Evolutionary conservation across 2,888 invertebrate species (phyloP).

Genomic region (Chironomus tentans): DNA sequence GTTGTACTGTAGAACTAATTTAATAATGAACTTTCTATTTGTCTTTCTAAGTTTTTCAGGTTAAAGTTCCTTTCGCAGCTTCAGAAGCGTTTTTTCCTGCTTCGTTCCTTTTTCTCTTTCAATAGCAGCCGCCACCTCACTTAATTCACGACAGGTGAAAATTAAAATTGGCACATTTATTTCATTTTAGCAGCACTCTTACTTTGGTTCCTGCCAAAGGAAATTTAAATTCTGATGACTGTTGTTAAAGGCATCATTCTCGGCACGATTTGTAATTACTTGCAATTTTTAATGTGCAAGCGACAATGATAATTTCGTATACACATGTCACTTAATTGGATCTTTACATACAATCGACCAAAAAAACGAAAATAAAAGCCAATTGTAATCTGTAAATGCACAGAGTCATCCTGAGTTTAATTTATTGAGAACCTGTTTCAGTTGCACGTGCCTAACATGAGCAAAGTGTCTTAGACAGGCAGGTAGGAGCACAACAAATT

Average conservation of each 20-base stretch:
- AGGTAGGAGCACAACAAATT: slow-evolving; percentile 21
- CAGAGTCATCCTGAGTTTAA: neutral
- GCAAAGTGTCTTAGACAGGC: neutral
- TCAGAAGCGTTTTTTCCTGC: no score
- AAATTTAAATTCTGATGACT: neutral
- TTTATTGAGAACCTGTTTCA: slow-evolving; percentile 1
- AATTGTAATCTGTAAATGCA: neutral
- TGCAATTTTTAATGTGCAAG: neutral
- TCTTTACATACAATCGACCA: neutral
- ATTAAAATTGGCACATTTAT: neutral
- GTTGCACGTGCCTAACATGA: neutral
- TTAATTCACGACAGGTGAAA: slow-evolving; percentile 7
- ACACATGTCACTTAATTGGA: neutral
- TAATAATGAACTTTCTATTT: no score
- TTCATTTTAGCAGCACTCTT: neutral
- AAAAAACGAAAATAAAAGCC: neutral
- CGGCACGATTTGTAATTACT: neutral
- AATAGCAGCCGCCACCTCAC: neutral
- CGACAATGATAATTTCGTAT: neutral
- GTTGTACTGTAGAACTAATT: no score
- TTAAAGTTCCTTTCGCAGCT: no score
- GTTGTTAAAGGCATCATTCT: neutral
- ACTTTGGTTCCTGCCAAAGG: neutral
- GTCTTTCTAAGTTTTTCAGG: no score
- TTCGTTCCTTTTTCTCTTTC: neutral